phyloP scores from a whole-genome alignment of 2,797 vertebrate species.

The Echiichthys vipera region DNA sequence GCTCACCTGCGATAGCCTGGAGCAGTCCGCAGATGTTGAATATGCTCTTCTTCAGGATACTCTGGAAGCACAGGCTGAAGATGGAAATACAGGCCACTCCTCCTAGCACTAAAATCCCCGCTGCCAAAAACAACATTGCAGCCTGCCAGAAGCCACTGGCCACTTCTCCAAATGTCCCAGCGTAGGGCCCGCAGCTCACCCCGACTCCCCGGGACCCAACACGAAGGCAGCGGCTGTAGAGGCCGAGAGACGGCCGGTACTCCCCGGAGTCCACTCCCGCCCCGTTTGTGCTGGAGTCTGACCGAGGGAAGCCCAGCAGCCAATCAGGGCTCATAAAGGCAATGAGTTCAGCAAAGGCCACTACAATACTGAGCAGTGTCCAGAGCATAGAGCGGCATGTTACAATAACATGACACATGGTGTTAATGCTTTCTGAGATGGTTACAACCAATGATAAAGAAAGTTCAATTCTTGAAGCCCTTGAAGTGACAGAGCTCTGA shows the following conservation, averaged over 20 bases:
- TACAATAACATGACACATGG: conserved; percentile 99
- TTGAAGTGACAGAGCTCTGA: conserved; percentile 12
- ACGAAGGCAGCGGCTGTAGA: conserved; percentile 92
- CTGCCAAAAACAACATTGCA: conserved; percentile 93
- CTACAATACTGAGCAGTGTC: conserved; percentile 96
- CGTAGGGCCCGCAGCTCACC: conserved; percentile 93
- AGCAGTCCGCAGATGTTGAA: conserved; percentile 98
- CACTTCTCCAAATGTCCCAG: conserved; percentile 91
- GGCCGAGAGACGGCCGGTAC: conserved; percentile 90
- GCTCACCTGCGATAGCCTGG: conserved; percentile 95
- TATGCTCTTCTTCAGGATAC: conserved; percentile 97
- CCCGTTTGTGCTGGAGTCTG: conserved; percentile 63
- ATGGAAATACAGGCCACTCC: conserved; percentile 93
- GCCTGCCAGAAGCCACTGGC: conserved; percentile 98
- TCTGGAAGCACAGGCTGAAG: conserved; percentile 97
- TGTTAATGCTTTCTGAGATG: conserved; percentile 45
- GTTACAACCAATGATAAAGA: background rate
- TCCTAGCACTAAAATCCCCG: conserved; percentile 93
- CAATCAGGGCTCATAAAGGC: conserved; percentile 98
- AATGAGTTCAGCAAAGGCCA: conserved; percentile 95
- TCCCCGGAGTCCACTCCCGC: conserved; percentile 63
- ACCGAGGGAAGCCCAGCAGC: conserved; percentile 89
- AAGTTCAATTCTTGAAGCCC: background rate
- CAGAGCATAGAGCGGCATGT: conserved; percentile 98
- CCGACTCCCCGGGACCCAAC: conserved; percentile 77